phyloP scores from a whole-genome alignment of 2,113 vertebrate species.

The human (Homo sapiens) region GRCh38 chr3:195518501-195519000 shows the following conservation, averaged over 20 bases:
- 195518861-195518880: background rate
- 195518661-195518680: background rate
- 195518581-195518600: no score
- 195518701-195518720: conserved; percentile 17
- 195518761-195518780: background rate
- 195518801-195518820: background rate
- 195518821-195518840: background rate
- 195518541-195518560: no score
- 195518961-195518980: conserved; percentile 26
- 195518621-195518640: no score
- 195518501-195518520: no score
- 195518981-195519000: background rate
- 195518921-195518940: background rate
- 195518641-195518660: background rate
- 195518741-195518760: conserved; percentile 38
- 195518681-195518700: background rate
- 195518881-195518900: conserved; percentile 5
- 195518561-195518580: no score
- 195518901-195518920: conserved; percentile 26
- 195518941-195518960: conserved; percentile 17
- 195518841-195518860: conserved; percentile 34
- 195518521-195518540: no score
- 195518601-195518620: no score
- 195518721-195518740: conserved; percentile 41
- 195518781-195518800: background rate